Evolutionary conservation across 1,140 invertebrate species (phyloP), one percentile per base, ranked within the genome.

Genomic region (Cephus cinctus): DNA sequence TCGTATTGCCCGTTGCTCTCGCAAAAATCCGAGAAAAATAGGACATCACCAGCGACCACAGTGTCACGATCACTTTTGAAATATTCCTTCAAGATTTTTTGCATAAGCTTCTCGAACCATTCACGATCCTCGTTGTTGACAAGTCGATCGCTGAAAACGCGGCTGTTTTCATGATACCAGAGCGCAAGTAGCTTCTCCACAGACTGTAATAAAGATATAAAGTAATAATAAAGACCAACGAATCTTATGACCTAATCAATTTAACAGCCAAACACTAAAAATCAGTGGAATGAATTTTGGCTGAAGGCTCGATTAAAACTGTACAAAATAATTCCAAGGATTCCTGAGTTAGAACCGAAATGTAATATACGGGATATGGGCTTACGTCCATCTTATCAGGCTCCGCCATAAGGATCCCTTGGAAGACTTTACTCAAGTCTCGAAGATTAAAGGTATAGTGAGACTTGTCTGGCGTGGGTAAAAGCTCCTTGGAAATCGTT

Each of bases 401-500:
- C 11, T 81, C 75, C 49, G 80, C 69, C 83, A 86, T 85, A 5
- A 86, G 62, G 9, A 86, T 76, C 1, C 89, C 90, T 65, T 90
- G 87, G 60, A 92, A 87, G 9, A 92, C 86, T 60, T 89, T 83
- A 65, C 82, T 80, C 21, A 88, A 78, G 62, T 84, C 83, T 44
- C 86, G 69, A 47, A 88, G 68, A 69, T 88, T 88, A 54, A 87
- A 89, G 3, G 84, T 80, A 52, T 88, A 88, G 63, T 89, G 86
- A 0, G 83, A 85, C 63, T 86, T 88, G 16, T 82, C 73, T 0
- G 86, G 86, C 0, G 81, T 84, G 0, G 86, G 86, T 3, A 87
- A 61, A 1, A 88, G 70, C 56, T 83, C 78, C 30, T 55, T 64
- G 45, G 78, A 76, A 52, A 88, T 79, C 0, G 76, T 82, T 25